Base-by-base conservation (phyloP, 2,797 vertebrate genomes). In the Neopelma chrysocephalum region DNA sequence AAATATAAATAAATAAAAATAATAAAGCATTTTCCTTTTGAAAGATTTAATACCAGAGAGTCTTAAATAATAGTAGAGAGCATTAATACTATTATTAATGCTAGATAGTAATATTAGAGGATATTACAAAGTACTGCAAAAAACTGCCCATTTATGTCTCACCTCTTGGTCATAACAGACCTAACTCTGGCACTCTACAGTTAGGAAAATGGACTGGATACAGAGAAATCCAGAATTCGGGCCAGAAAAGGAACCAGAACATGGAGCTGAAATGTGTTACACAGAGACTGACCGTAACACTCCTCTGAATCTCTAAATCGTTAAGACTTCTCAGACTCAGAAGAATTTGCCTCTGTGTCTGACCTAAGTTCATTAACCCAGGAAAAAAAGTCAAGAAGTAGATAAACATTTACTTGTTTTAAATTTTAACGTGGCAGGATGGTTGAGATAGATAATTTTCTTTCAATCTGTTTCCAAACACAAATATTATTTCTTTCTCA, bases 21-120 rank as follows among this genome's bases (percentile, higher is more conserved):
- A 50, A 27, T 27, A 51, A 61, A 96, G 19, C 72, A 42, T 95
- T 92, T 97, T 68, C n/a, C 61, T 70, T 87, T 78, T 53, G 60
- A 96, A 96, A 87, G 23, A 65, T 85, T 78, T 77, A 81, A 73
- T 79, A 93, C 48, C 36, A 87, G 51, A 71, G 36, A 76, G 42
- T 45, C 66, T 34, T 71, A 66, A 66, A 60, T 42, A 66, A 47
- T 26, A 20, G 31, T 25, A 66, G 60, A 53, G 31, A 72, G 7
- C 22, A 78, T 47, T 66, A 66, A 54, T 12, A 42, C 31, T 17
- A 36, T 36, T 72, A 32, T 72, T 60, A 60, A n/a, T 25, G 13
- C 1, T 42, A 32, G 32, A 23, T 32, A 54, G 7, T 36, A 25
- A 48, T 79, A 72, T 54, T 60, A 72, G 45, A 60, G 22, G 58